Evolutionary conservation across 2,113 vertebrate species (phyloP), one percentile per base, ranked within the genome.

Genomic region (Solea senegalensis): DNA sequence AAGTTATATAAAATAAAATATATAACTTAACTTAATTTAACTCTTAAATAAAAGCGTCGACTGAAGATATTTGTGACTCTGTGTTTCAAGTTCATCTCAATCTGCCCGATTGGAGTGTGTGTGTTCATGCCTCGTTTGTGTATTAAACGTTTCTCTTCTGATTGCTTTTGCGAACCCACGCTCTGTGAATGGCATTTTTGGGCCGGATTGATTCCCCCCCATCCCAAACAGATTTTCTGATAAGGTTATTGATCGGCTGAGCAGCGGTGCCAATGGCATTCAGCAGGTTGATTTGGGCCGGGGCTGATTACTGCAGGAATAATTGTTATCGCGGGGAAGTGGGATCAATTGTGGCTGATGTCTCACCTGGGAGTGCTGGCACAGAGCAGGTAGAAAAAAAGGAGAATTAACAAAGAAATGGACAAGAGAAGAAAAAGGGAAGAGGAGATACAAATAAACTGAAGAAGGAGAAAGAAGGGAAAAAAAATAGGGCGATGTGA

Each of bases 251-350:
- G 97, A 97, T 96, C 90, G 26, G 88, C 90, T 90, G 94, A 93
- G 87, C 93, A 60, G 78, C 8, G 10, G 70, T 94, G 95, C 92
- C 93, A 92, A 97, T 96, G 92, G 95, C 95, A 94, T 96, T 95
- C 94, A 94, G 96, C 95, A 90, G 94, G 95, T 92, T 95, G 95
- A 96, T 95, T 96, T 96, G 93, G 94, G 94, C 94, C 90, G 93
- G 92, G 68, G 92, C 95, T 95, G 96, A 98, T 98, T 96, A 96
- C 95, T 93, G 95, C 93, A 93, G 95, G 95, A 97, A 95, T 97
- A 96, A 97, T 96, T 96, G 96, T 97, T 96, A 96, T 98, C 95
- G 95, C 92, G 93, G 88, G 91, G 92, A 95, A 95, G 94, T 87
- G 91, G 92, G 94, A 97, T 98, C 97, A 97, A 98, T 97, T 89